Conservation (phyloP, 2,888 invertebrate species). For the Mythimna pallens region DNA sequence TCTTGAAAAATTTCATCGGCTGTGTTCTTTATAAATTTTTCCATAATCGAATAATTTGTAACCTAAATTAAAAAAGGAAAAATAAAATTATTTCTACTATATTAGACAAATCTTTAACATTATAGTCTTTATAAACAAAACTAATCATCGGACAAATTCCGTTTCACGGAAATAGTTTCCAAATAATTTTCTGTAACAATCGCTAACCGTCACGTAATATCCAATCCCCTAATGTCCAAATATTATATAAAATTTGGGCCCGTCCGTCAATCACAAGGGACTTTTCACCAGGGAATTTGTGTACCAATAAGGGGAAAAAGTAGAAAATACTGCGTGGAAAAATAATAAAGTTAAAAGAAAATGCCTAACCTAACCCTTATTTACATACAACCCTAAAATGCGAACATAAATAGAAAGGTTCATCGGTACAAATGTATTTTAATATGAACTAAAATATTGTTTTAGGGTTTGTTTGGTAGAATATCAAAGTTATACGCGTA, state of each 20-base stretch:
- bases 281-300: conserved; percentile 71
- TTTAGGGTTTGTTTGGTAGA: conserved; percentile 53
- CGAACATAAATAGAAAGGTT: conserved; percentile 63
- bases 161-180: conserved; percentile 41
- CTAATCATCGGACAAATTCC: conserved; percentile 29
- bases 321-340: conserved; percentile 57
- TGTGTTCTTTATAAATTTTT: too few species aligned
- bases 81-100: too few species aligned
- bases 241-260: conserved; percentile 66
- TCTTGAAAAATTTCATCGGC: too few species aligned
- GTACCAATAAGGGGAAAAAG: conserved; percentile 63
- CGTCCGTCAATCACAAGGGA: conserved; percentile 72
- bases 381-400: conserved; percentile 67
- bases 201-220: conserved; percentile 47
- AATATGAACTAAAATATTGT: conserved; percentile 61
- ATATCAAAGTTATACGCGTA: conserved; percentile 36
- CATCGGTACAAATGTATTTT: conserved; percentile 62
- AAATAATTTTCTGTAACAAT: conserved; percentile 49
- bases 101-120: background rate
- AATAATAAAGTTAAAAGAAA: conserved; percentile 71
- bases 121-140: conserved; percentile 25
- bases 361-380: conserved; percentile 61
- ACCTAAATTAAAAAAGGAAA: too few species aligned
- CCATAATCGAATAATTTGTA: too few species aligned
- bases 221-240: conserved; percentile 53